Evolutionary conservation across 2,888 invertebrate species (phyloP).

Genomic region (Scaptomyza polygonia): DNA sequence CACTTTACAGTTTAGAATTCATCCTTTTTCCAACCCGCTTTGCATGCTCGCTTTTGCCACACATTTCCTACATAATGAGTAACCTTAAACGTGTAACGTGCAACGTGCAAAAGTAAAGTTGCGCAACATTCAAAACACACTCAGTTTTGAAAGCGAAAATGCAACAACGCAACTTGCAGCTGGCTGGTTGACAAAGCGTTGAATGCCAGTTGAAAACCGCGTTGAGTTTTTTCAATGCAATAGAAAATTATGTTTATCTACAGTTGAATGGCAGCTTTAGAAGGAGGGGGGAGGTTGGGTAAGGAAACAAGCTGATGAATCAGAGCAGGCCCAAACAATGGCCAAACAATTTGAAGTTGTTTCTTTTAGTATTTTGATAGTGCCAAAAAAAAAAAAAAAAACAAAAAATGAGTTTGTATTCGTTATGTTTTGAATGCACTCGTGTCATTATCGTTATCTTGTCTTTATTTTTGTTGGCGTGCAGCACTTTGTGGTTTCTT

Average conservation of each 20-base stretch:
- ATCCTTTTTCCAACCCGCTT: too few relatives aligned
- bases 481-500: constrained; percentile 51
- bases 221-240: constrained; percentile 42
- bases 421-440: constrained; percentile 26
- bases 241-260: constrained; percentile 64
- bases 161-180: constrained; percentile 58
- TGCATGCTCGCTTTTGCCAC: neutral
- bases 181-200: constrained; percentile 55
- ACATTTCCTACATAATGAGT: constrained; percentile 30
- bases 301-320: constrained; percentile 43
- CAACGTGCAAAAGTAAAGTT: constrained; percentile 42
- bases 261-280: constrained; percentile 24
- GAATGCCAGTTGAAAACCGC: constrained; percentile 34
- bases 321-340: constrained; percentile 53
- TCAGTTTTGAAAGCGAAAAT: constrained; percentile 53
- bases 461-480: constrained; percentile 2
- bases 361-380: constrained; percentile 20
- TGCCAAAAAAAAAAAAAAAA: constrained; percentile 24
- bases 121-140: constrained; percentile 33
- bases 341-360: constrained; percentile 27
- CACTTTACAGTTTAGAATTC: too few relatives aligned
- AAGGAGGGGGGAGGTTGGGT: neutral
- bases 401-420: constrained; percentile 29
- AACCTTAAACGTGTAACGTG: constrained; percentile 25
- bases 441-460: constrained; percentile 53